Percentiles rank a stretch among this genome's conserved stretches.
phyloP scores from a whole-genome alignment of 1,140 invertebrate genomes.

The Amyelois transitella region DNA sequence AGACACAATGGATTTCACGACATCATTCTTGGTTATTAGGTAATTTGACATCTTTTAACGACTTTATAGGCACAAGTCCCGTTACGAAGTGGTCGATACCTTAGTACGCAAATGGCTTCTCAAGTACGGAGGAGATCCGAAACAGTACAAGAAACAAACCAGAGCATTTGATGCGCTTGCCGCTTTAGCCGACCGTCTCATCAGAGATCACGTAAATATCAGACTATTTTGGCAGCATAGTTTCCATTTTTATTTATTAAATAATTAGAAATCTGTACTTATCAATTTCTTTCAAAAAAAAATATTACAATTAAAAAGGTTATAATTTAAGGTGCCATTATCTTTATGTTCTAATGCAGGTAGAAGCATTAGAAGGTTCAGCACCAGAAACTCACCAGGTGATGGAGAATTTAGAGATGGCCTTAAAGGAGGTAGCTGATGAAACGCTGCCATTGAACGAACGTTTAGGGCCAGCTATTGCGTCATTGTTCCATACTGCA shows the following conservation, averaged over 20 bases:
- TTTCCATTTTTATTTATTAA: too few relatives aligned
- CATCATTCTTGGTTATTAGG: too few relatives aligned
- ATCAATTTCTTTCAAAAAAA: too few relatives aligned
- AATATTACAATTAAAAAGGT: too few relatives aligned
- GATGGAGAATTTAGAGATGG: constrained; percentile 42
- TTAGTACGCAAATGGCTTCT: constrained; percentile 52
- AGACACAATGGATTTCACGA: too few relatives aligned
- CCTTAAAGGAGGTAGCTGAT: constrained; percentile 37
- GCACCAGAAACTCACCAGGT: constrained; percentile 23
- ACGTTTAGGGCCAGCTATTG: constrained; percentile 42
- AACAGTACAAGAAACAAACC: constrained; percentile 54
- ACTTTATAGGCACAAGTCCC: constrained; percentile 39
- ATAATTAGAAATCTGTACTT: too few relatives aligned
- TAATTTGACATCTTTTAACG: neutral
- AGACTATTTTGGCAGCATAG: too few relatives aligned
- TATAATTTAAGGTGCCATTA: too few relatives aligned
- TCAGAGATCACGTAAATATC: constrained; percentile 51
- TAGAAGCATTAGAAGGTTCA: constrained; percentile 48
- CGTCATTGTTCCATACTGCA: constrained; percentile 41
- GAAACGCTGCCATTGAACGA: constrained; percentile 21
- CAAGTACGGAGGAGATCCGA: constrained; percentile 52
- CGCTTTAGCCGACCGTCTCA: constrained; percentile 44
- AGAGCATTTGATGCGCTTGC: constrained; percentile 56
- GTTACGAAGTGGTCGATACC: constrained; percentile 53
- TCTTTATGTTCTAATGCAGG: too few relatives aligned